These are phyloP conservation scores for Papilio elwesi DNA, from an alignment of 2,888 invertebrate genomes.

Conservation along the genomic window DNA sequence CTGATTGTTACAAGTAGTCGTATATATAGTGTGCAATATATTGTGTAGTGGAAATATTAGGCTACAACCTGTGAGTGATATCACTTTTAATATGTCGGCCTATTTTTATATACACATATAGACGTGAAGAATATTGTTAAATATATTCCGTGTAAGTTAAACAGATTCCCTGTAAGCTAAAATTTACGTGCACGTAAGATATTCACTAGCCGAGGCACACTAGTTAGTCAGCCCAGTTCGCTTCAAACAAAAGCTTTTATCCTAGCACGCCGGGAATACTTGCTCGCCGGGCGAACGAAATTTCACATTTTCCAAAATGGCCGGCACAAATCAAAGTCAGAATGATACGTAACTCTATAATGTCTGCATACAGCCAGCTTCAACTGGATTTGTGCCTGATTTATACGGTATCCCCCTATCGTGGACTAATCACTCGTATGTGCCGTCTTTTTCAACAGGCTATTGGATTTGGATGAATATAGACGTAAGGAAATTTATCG, in stretches of 20 bases:
- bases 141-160: neutral
- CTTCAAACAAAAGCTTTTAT: conserved; percentile 36
- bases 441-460: neutral
- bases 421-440: conserved; percentile 22
- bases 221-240: neutral
- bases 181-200: neutral
- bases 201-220: neutral
- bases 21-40: too few relatives aligned
- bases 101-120: too few relatives aligned
- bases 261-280: too few relatives aligned
- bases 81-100: too few relatives aligned
- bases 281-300: conserved; percentile 23
- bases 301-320: conserved; percentile 38
- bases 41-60: too few relatives aligned
- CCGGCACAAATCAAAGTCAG: conserved; percentile 46
- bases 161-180: neutral
- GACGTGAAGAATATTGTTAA: too few relatives aligned
- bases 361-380: conserved; percentile 19
- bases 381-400: conserved; percentile 44
- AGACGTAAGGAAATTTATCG: conserved; percentile 3
- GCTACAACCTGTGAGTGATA: too few relatives aligned
- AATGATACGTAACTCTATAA: conserved; percentile 36
- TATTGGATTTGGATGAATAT: neutral
- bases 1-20: too few relatives aligned
- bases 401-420: conserved; percentile 33